Percentiles rank a stretch among this genome's conserved stretches.
Evolutionary conservation across 2,113 vertebrate genomes (phyloP).

Genomic region (Mustela nigripes): DNA sequence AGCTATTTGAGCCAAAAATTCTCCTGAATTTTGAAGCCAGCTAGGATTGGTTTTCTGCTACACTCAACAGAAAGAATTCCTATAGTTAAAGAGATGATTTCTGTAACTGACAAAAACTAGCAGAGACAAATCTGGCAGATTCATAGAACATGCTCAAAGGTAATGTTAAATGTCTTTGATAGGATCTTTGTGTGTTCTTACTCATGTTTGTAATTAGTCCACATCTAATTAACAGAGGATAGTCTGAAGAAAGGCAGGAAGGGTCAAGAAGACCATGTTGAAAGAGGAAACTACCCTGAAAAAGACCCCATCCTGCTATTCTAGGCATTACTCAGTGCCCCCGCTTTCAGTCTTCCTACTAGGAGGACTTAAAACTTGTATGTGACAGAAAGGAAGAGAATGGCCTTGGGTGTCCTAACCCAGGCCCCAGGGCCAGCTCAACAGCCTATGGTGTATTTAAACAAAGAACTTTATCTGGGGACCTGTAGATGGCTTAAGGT

Average conservation of each 20-base stretch:
- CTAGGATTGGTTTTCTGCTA: not conserved
- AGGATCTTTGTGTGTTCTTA: not conserved
- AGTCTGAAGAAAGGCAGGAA: not conserved
- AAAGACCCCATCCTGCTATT: not conserved
- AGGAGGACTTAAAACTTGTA: not conserved
- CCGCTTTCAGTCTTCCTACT: not conserved
- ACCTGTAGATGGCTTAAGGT: too few relatives aligned
- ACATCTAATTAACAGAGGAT: not conserved
- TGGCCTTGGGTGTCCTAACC: not conserved
- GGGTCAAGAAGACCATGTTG: not conserved
- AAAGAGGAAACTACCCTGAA: not conserved
- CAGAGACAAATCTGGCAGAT: not conserved
- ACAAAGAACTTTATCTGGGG: not conserved
- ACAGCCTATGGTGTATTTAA: not conserved
- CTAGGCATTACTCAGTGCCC: not conserved
- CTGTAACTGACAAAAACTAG: not conserved
- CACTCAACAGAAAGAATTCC: not conserved
- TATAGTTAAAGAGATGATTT: not conserved
- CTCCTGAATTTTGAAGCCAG: not conserved
- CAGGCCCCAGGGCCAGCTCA: not conserved
- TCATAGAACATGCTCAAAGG: not conserved
- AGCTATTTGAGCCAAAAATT: not conserved
- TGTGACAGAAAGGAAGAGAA: not conserved
- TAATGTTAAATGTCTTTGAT: not conserved
- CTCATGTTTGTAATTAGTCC: not conserved